Base-by-base conservation (phyloP, 2,113 vertebrate genomes). In the Nannospalax galili region DNA sequence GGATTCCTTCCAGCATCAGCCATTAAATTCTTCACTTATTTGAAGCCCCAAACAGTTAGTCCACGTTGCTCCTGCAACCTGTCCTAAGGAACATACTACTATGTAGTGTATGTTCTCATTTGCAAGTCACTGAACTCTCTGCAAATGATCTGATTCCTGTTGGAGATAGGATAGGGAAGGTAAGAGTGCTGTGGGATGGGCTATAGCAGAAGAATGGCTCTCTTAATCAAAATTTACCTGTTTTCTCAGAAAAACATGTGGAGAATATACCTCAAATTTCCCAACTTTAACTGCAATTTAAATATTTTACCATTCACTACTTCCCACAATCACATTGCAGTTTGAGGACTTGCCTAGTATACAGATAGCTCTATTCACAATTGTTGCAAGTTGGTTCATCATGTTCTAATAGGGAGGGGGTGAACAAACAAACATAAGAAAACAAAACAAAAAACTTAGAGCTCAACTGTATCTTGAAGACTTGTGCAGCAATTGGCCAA, bases 1-100 rank as follows among this genome's bases (percentile, higher is more conserved):
- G 42, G 98, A 98, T 4, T 93, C 96, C 97, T 98, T 96, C 97
- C 95, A 95, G 90, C 87, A 97, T 90, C 97, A 98, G 95, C 97
- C 96, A 98, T 98, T 97, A 98, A 98, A 98, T 88, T 97, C 98
- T 97, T 98, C 97, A 98, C 98, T 98, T 98, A 97, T 97, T 97
- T 96, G 98, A 97, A 98, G 96, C 97, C 92, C 96, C 97, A 95
- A 98, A 98, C 95, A 91, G 85, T 89, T 95, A 98, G 97, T 97
- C 98, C 97, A 98, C 98, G 97, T 87, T 95, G 91, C 75, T 90
- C 87, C 96, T 97, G 97, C 97, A 98, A 98, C 97, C 97, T 98
- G 93, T 97, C 97, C 98, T 98, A 98, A 97, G 97, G 98, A 98
- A 98, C 96, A 97, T 93, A 96, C 97, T 94, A 97, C 91, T 78